These are phyloP conservation scores for Sylvia borin DNA, from an alignment of 2,797 vertebrate genomes.

Conservation along the genomic window DNA sequence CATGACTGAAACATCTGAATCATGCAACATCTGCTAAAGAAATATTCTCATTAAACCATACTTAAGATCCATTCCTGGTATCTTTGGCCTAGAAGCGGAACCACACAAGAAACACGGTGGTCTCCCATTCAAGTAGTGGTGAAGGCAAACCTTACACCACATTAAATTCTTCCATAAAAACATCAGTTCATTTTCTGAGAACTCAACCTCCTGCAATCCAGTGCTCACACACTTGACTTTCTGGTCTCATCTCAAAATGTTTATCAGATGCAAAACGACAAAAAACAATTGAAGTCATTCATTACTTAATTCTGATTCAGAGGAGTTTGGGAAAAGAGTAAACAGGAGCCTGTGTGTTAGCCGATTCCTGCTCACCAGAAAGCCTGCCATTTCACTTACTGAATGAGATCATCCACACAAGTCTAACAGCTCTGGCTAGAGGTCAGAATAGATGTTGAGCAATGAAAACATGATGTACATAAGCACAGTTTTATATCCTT, in stretches of 20 bases:
- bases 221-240: background rate
- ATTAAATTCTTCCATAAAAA: background rate
- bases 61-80: background rate
- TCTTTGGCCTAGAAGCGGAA: background rate
- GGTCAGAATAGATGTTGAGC: background rate
- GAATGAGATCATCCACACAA: background rate
- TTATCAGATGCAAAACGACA: background rate
- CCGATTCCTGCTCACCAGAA: background rate
- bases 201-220: background rate
- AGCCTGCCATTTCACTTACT: background rate
- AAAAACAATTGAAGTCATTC: background rate
- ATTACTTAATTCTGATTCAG: background rate
- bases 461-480: background rate
- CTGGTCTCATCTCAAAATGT: background rate
- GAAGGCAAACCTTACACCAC: background rate
- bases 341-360: background rate
- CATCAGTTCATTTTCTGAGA: background rate
- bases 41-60: background rate
- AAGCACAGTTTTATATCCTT: background rate
- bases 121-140: fast-evolving
- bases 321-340: background rate
- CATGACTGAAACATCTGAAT: constrained; percentile 5
- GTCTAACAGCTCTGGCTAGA: background rate
- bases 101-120: background rate
- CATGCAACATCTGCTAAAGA: background rate